Evolutionary conservation across 1,140 invertebrate genomes (phyloP).

Genomic region (Marisa cornuarietis): DNA sequence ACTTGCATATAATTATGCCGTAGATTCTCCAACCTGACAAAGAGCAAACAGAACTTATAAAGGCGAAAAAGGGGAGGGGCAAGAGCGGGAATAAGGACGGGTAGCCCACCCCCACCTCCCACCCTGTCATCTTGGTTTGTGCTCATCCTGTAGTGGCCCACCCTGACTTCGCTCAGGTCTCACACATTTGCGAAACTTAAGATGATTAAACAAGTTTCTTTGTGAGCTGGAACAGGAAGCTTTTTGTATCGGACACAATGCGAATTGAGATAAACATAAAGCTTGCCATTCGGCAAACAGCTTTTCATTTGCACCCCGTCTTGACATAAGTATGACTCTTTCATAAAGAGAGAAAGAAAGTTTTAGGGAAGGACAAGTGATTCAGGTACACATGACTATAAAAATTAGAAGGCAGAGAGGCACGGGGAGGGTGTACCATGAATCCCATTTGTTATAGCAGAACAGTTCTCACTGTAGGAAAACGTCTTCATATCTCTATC

Average conservation of each 20-base stretch:
- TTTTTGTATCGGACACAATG: constrained; percentile 2
- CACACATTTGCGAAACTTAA: constrained; percentile 18
- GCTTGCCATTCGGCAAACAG: too few relatives aligned
- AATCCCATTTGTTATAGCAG: too few relatives aligned
- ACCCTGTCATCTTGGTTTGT: not conserved
- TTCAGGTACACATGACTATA: too few relatives aligned
- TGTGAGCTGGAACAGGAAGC: not conserved
- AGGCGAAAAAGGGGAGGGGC: not conserved
- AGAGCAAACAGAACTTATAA: not conserved
- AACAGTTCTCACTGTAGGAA: too few relatives aligned
- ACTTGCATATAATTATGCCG: constrained; percentile 15
- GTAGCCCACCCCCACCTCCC: not conserved
- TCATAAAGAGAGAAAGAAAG: not conserved
- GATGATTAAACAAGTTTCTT: constrained; percentile 24
- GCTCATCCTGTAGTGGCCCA: too few relatives aligned
- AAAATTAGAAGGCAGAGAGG: too few relatives aligned
- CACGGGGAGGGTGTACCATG: too few relatives aligned
- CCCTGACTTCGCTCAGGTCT: not conserved
- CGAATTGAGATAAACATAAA: too few relatives aligned
- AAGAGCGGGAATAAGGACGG: too few relatives aligned
- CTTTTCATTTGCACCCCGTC: too few relatives aligned
- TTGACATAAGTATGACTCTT: not conserved
- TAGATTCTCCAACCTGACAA: not conserved
- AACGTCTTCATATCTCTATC: too few relatives aligned
- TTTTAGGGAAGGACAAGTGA: not conserved